phyloP scores from a whole-genome alignment of 2,113 vertebrate species.

The Scatophagus argus region DNA sequence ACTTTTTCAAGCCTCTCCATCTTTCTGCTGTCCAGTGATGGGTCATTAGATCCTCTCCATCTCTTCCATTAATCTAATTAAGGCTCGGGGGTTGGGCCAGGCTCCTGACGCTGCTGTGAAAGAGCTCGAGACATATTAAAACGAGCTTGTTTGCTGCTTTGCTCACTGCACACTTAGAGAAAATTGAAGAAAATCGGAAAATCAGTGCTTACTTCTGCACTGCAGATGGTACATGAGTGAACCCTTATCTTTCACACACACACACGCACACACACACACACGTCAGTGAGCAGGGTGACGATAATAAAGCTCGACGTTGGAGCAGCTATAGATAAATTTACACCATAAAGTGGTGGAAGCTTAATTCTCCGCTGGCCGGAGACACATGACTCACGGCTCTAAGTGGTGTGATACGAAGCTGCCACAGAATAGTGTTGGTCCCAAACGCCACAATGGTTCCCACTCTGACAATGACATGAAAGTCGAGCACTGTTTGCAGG shows the following conservation, averaged over 20 bases:
- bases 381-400: conserved; percentile 77
- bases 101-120: neutral
- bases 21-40: conserved; percentile 35
- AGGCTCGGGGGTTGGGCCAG: neutral
- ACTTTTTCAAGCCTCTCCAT: conserved; percentile 36
- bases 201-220: neutral
- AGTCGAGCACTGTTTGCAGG: conserved; percentile 6
- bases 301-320: conserved; percentile 1
- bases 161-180: neutral
- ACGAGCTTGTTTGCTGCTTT: conserved; percentile 1
- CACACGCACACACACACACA: neutral
- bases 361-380: conserved; percentile 56
- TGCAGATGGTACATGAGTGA: neutral
- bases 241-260: neutral
- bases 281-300: conserved; percentile 27
- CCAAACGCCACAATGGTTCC: conserved; percentile 50
- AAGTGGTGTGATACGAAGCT: conserved; percentile 71
- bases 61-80: conserved; percentile 62
- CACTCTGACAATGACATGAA: conserved; percentile 36
- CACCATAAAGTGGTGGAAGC: conserved; percentile 32
- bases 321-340: conserved; percentile 44
- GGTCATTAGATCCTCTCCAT: conserved; percentile 48
- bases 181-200: neutral
- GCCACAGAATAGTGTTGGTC: conserved; percentile 31
- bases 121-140: neutral